These are phyloP conservation scores for Bubo scandiacus DNA, from an alignment of 2,113 vertebrate genomes.

Conservation along the genomic window DNA sequence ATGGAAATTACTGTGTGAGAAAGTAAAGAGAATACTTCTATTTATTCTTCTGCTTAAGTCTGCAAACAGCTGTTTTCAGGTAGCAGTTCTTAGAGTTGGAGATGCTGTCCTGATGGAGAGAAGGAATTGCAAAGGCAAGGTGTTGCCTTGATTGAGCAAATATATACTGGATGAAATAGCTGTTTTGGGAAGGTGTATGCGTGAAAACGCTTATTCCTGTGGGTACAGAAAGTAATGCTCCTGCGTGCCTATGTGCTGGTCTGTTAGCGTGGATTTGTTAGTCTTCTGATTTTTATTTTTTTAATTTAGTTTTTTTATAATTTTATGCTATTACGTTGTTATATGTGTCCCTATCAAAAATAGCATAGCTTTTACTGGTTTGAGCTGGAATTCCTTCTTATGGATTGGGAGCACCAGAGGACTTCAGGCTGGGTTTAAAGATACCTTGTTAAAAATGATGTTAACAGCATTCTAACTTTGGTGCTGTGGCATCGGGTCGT, in stretches of 20 bases:
- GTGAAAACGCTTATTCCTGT: not conserved
- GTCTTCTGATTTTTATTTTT: not conserved
- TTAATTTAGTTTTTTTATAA: not conserved
- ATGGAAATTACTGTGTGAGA: not conserved
- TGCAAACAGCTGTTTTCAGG: not conserved
- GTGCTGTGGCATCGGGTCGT: fast-evolving
- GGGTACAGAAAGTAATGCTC: not conserved
- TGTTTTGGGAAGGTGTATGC: not conserved
- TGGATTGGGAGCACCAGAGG: not conserved
- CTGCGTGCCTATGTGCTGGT: fast-evolving
- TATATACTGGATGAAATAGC: not conserved
- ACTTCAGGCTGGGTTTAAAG: fast-evolving
- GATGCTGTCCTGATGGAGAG: not conserved
- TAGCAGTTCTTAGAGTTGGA: fast-evolving
- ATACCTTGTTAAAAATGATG: fast-evolving
- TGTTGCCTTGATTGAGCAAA: not conserved
- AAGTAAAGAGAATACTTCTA: fast-evolving
- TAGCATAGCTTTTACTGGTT: fast-evolving
- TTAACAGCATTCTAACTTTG: fast-evolving
- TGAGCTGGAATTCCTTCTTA: fast-evolving
- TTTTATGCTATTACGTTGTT: fast-evolving
- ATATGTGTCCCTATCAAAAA: fast-evolving
- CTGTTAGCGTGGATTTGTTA: not conserved
- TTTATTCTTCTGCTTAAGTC: not conserved
- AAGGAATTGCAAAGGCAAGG: not conserved